phyloP scores from a whole-genome alignment of 2,888 invertebrate genomes.

The Drosophila mimetica region DNA sequence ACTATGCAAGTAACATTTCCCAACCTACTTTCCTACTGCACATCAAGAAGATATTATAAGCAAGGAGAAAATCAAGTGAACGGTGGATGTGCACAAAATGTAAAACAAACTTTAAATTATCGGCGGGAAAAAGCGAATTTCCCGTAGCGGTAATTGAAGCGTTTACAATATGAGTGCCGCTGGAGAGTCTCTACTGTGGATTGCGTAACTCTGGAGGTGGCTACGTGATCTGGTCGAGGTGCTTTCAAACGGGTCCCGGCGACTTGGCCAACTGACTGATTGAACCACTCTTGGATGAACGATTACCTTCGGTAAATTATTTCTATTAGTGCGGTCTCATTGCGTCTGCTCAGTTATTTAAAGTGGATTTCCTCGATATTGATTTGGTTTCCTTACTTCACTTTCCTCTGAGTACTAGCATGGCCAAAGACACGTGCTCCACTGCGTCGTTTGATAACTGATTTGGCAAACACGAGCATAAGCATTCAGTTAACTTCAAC shows the following conservation, averaged over 20 bases:
- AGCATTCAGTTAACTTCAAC: slow-evolving; percentile 17
- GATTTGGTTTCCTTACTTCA: slow-evolving; percentile 22
- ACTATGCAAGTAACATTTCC: slow-evolving; percentile 5
- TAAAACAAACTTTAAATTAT: slow-evolving; percentile 37
- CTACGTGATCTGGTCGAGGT: slow-evolving; percentile 34
- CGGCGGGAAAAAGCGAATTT: slow-evolving; percentile 17
- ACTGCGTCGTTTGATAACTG: slow-evolving; percentile 42
- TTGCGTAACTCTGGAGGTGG: slow-evolving; percentile 52
- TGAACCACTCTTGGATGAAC: slow-evolving; percentile 34
- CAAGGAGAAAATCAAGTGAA: slow-evolving; percentile 4
- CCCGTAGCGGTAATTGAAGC: slow-evolving; percentile 26
- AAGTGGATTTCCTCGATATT: slow-evolving; percentile 15
- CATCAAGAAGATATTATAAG: slow-evolving; percentile 6
- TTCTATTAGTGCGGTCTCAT: slow-evolving; percentile 30
- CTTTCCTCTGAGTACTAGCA: slow-evolving; percentile 6
- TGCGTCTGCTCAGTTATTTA: slow-evolving; percentile 13
- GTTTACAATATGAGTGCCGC: slow-evolving; percentile 10
- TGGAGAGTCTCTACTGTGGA: slow-evolving; percentile 28
- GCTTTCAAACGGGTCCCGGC: slow-evolving; percentile 29
- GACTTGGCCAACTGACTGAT: slow-evolving; percentile 52
- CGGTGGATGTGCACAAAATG: slow-evolving; percentile 29
- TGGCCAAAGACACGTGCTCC: slow-evolving; percentile 56
- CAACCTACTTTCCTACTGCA: slow-evolving; percentile 7
- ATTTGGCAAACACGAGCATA: slow-evolving; percentile 37
- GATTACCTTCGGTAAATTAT: slow-evolving; percentile 18